Conservation (phyloP, 35 echinoderm and acorn worm genomes). For the Heliocidaris erythrogramma region DNA sequence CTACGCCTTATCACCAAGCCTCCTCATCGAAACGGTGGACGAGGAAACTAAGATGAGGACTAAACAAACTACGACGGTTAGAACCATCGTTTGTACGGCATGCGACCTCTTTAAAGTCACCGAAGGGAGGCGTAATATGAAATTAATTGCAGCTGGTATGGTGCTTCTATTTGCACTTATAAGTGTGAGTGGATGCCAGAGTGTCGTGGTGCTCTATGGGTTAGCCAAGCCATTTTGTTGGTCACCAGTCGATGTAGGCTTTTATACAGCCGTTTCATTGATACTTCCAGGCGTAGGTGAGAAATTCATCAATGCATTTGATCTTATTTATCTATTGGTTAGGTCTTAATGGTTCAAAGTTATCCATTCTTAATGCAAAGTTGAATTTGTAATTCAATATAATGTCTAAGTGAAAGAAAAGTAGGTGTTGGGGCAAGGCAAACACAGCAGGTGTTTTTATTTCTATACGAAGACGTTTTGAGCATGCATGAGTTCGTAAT, state of each 20-base stretch:
- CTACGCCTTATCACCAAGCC: constrained; percentile 33
- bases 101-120: constrained; percentile 45
- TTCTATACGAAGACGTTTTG: too few species aligned
- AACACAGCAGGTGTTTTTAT: too few species aligned
- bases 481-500: too few species aligned
- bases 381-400: too few species aligned
- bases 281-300: constrained; percentile 54
- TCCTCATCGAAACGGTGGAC: constrained; percentile 65
- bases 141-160: constrained; percentile 49
- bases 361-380: too few species aligned
- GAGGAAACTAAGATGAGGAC: background rate
- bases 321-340: too few species aligned
- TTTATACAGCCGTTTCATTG: constrained; percentile 51
- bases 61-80: constrained; percentile 18
- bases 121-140: constrained; percentile 39
- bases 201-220: constrained; percentile 52
- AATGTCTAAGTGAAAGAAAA: too few species aligned
- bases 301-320: background rate
- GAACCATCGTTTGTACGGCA: constrained; percentile 46
- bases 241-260: constrained; percentile 47
- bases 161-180: constrained; percentile 52
- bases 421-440: too few species aligned
- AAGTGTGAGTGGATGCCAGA: background rate
- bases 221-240: constrained; percentile 63
- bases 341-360: too few species aligned